Evolutionary conservation across 2,888 invertebrate genomes (phyloP).

Genomic region (Pecten maximus): DNA sequence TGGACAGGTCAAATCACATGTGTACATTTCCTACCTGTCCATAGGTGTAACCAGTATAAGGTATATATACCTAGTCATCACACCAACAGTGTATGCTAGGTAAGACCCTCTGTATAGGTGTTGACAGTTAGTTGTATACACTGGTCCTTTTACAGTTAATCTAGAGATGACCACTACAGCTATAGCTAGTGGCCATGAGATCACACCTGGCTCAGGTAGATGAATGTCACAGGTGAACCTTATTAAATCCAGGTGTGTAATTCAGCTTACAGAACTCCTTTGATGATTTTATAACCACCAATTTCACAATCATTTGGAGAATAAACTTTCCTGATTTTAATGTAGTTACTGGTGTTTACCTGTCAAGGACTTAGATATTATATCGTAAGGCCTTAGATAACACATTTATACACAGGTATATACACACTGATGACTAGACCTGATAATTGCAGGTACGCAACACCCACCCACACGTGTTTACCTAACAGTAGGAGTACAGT

Average conservation of each 20-base stretch:
- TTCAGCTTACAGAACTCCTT: not conserved
- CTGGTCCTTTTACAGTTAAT: not conserved
- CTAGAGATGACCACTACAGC: not conserved
- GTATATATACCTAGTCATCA: not conserved
- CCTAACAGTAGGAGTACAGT: not conserved
- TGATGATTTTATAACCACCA: not conserved
- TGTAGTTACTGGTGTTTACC: not conserved
- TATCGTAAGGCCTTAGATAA: not conserved
- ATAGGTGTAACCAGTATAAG: not conserved
- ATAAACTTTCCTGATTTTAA: constrained; percentile 4
- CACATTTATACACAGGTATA: not conserved
- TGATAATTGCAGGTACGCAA: not conserved
- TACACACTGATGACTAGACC: constrained; percentile 1
- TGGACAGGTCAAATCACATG: constrained; percentile 22
- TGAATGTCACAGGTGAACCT: not conserved
- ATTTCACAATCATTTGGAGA: not conserved
- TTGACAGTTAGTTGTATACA: constrained; percentile 8
- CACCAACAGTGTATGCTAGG: not conserved
- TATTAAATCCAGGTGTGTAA: not conserved
- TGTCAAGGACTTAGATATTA: not conserved
- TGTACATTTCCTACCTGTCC: not conserved
- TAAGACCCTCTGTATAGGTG: not conserved
- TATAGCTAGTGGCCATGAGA: not conserved
- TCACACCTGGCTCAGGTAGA: constrained; percentile 1
- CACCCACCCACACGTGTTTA: not conserved